Base-by-base conservation (phyloP, 2,113 vertebrate species). In the Prolemur simus region DNA sequence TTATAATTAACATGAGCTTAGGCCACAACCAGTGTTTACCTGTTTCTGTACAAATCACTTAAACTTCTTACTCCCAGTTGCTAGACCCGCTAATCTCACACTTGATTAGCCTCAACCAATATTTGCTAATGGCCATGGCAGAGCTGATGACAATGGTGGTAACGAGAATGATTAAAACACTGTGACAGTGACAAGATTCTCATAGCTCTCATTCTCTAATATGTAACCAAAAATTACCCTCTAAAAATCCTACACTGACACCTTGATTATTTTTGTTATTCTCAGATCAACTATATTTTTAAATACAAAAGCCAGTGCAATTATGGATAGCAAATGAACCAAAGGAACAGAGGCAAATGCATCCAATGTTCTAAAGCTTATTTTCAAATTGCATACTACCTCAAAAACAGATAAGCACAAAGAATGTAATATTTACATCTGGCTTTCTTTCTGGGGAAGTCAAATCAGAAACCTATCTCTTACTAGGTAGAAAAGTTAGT, bases 11-110 rank as follows among this genome's bases (percentile, higher is more conserved):
- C 7, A 0, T 54, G 60, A 78, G 25, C 27, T 39, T 25, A 54
- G 15, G 32, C 58, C 49, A 89, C 74, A 21, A 42, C 10, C 64
- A 68, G 56, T 58, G 20, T 77, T 85, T n/a, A 94, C 13, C 78
- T 82, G 32, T 77, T 64, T 54, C 66, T 74, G n/a, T 6, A 89
- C 83, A 93, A 97, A 95, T 94, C 96, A 73, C 45, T 42, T 87
- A 58, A 37, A 85, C 29, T 54, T 90, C 45, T 80, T 71, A 78
- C 56, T 88, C n/a, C 29, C 25, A 4, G 34, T 17, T 32, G 29
- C 77, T 73, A 92, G 74, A 14, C 68, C 42, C 49, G 2, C 37
- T 93, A 92, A 82, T 56, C 60, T 89, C 56, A 89, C 34, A 58
- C 49, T 68, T 94, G 47, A 86, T 85, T 60, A 86, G 54, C 49